phyloP scores from a whole-genome alignment of 1,140 invertebrate genomes.

The Myzus persicae region DNA sequence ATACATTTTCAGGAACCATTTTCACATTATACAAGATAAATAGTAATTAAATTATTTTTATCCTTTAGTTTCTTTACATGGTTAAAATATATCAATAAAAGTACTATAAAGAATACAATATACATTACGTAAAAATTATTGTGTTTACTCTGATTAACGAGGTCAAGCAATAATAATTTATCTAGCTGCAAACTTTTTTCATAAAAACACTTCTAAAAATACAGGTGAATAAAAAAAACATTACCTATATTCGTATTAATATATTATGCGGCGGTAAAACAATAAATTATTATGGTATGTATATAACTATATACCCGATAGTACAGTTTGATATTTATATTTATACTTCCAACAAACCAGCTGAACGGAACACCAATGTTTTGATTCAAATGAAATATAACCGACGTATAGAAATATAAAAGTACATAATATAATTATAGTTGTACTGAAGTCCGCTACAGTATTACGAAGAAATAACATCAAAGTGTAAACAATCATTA shows the following conservation, averaged over 20 bases:
- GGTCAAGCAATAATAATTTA: neutral
- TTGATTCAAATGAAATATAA: neutral
- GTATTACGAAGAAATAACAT: neutral
- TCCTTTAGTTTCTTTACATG: too few relatives aligned
- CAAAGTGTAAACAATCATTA: neutral
- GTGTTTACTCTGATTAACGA: too few relatives aligned
- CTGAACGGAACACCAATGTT: neutral
- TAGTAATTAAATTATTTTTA: too few relatives aligned
- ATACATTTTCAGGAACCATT: too few relatives aligned
- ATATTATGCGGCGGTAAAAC: neutral
- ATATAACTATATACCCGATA: neutral
- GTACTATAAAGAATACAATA: too few relatives aligned
- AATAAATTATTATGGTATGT: neutral
- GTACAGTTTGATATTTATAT: neutral
- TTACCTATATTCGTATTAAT: too few relatives aligned
- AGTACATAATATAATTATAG: neutral
- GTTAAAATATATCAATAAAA: too few relatives aligned
- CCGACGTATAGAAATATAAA: neutral
- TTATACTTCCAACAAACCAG: neutral
- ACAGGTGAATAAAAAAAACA: neutral
- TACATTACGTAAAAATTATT: too few relatives aligned
- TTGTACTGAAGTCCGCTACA: neutral
- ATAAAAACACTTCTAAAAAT: neutral
- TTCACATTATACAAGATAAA: too few relatives aligned
- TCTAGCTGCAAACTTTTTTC: neutral